Base-by-base conservation (phyloP, 2,797 vertebrate genomes). In the Acanthis flammea region DNA sequence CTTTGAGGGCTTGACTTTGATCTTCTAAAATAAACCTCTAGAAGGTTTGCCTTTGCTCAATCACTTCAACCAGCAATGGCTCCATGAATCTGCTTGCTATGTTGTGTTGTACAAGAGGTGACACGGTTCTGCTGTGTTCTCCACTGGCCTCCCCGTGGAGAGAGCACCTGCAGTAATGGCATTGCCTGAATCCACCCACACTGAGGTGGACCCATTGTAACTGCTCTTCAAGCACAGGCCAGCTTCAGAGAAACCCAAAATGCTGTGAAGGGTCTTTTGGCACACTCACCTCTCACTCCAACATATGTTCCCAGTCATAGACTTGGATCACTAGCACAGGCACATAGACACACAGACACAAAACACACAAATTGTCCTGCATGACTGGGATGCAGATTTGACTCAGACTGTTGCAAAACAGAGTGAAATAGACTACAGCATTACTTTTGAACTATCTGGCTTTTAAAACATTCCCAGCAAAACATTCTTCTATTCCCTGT, bases 1-100 rank as follows among this genome's bases (percentile, higher is more conserved):
- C 50, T 1, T 31, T 28, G 7, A 57, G 23, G 14, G 21, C 42
- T 35, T 44, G 75, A 13, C 63, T 67, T 5, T 4, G 19, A 48
- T 48, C 39, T 37, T 72, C 9, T 42, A 57, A 65, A 92, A 55
- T 6, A 41, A 72, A 48, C 14, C 42, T 65, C 23, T 6, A 11
- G 22, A 68, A 85, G 54, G 22, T 31, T 39, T 79, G 54, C 42
- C 50, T 50, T 37, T 67, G 10, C 28, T 68, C 63, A 67, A 79
- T 41, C 28, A 27, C 15, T 85, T 68, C 47, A 45, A 39, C 24
- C 48, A 41, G 57, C 8, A 51, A 5, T 7, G n/a, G 27, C 30
- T 41, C 50, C 70, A 33, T 0, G 0, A 2, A 28, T 4, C 54
- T 48, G 31, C 31, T 28, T 5, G 7, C n/a, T 53, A 1, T 6